These are phyloP conservation scores for Linurgus olivaceus DNA, from an alignment of 2,797 vertebrate genomes.

Conservation along the genomic window DNA sequence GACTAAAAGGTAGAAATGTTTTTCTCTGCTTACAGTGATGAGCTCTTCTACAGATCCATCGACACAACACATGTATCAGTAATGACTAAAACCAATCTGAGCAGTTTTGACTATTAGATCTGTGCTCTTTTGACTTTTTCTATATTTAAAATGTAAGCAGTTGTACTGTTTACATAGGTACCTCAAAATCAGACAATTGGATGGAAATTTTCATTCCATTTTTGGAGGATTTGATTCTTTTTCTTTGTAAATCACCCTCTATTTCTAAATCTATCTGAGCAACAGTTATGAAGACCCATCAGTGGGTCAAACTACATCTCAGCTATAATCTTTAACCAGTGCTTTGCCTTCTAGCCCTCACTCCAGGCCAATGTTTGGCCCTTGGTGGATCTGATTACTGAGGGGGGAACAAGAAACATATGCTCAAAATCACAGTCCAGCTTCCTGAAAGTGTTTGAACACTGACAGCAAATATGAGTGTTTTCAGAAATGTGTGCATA, in stretches of 20 bases:
- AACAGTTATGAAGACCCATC: neutral
- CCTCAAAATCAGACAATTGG: neutral
- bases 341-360: neutral
- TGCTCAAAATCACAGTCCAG: conserved; percentile 64
- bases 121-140: neutral
- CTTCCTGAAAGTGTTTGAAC: conserved; percentile 68
- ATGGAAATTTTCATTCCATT: neutral
- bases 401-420: conserved; percentile 59
- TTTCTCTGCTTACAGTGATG: neutral
- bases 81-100: neutral
- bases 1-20: neutral
- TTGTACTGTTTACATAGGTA: neutral
- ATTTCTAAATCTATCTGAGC: neutral
- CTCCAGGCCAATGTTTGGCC: neutral
- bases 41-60: neutral
- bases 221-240: neutral
- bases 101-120: neutral
- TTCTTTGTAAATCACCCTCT: neutral
- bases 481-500: conserved; percentile 62
- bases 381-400: conserved; percentile 37
- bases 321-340: neutral
- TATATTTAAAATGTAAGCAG: neutral
- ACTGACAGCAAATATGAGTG: conserved; percentile 59
- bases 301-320: neutral
- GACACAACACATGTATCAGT: neutral